Evolutionary conservation across 2,113 vertebrate genomes (phyloP).

Genomic region (Lepidothrix coronata): DNA sequence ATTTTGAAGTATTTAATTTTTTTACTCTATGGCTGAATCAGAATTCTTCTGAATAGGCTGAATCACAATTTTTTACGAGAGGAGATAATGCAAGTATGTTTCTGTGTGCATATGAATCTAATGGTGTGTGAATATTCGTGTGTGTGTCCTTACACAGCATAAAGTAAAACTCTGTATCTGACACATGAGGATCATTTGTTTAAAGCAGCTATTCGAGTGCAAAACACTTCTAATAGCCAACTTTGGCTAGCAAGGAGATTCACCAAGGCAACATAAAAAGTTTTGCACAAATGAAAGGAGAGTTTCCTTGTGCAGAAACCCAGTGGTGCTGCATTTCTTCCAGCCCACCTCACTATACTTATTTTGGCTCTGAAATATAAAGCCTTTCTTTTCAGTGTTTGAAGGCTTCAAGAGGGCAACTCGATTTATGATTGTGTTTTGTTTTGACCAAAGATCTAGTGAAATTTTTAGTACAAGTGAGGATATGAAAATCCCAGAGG

Average conservation of each 20-base stretch:
- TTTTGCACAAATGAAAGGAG: constrained; percentile 1
- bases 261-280: constrained; percentile 20
- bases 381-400: not conserved
- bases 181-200: not conserved
- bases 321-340: not conserved
- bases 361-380: not conserved
- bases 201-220: not conserved
- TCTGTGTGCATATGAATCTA: not conserved
- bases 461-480: not conserved
- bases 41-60: not conserved
- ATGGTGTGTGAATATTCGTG: not conserved
- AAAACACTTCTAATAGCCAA: not conserved
- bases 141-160: not conserved
- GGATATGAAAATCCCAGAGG: not conserved
- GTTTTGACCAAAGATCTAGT: not conserved
- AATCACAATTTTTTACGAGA: not conserved
- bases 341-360: not conserved
- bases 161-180: not conserved
- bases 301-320: not conserved
- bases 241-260: not conserved
- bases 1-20: not conserved
- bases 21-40: not conserved
- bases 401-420: not conserved
- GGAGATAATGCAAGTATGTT: not conserved
- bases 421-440: not conserved